Percentiles rank a stretch among this genome's conserved stretches.
These are phyloP conservation scores for Etia nguti DNA, from an alignment of 2,113 vertebrate species.

Conservation along the genomic window DNA sequence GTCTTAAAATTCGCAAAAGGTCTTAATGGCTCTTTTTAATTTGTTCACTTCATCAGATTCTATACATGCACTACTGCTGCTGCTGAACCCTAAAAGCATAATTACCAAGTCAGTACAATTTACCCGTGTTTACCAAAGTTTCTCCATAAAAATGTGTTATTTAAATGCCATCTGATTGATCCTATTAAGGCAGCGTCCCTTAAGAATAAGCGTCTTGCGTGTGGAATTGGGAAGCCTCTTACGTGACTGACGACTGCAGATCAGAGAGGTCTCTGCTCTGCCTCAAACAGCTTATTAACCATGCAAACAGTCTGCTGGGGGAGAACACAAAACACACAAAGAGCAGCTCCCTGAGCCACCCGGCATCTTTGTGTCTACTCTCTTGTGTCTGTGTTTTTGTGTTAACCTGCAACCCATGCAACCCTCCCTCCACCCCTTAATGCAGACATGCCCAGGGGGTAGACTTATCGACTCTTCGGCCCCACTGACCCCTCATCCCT, in stretches of 20 bases:
- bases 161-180: background rate
- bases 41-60: background rate
- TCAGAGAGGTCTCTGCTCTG: background rate
- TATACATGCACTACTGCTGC: background rate
- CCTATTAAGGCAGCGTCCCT: background rate
- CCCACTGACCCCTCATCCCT: slow-evolving; percentile 21
- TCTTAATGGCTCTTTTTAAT: background rate
- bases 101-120: background rate
- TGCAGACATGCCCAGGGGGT: slow-evolving; percentile 33
- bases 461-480: slow-evolving; percentile 2
- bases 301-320: slow-evolving; percentile 4
- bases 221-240: background rate
- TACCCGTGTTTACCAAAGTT: background rate
- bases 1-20: background rate
- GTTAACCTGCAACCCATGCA: slow-evolving; percentile 11
- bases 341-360: slow-evolving; percentile 16
- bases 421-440: background rate
- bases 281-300: slow-evolving; percentile 26
- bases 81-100: background rate
- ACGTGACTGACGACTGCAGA: background rate
- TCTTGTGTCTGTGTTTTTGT: background rate
- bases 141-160: background rate
- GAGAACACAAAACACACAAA: slow-evolving; percentile 34
- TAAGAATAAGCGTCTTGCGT: background rate
- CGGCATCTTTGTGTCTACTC: slow-evolving; percentile 33